Evolutionary conservation across 2,888 invertebrate species (phyloP).

Genomic region (Ceriagrion tenellum): DNA sequence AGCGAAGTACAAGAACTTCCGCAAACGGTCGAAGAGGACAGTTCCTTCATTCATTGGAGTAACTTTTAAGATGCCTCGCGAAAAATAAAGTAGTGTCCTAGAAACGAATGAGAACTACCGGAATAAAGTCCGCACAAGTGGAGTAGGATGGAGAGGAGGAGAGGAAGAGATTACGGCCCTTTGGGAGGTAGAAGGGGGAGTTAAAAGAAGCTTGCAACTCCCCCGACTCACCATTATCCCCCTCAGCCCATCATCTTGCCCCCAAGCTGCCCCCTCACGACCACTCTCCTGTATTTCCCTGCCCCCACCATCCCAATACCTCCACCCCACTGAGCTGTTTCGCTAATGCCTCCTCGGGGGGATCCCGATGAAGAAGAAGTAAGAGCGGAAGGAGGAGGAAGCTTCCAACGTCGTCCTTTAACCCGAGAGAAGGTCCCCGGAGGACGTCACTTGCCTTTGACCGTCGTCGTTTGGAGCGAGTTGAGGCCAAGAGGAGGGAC

Average conservation of each 20-base stretch:
- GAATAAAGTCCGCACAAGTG: not conserved
- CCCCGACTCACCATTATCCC: not conserved
- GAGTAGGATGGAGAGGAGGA: not conserved
- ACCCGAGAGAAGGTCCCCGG: not conserved
- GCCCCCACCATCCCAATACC: not conserved
- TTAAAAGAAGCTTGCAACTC: not conserved
- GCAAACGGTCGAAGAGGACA: not conserved
- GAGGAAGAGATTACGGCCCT: not conserved
- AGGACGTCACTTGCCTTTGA: conserved; percentile 25
- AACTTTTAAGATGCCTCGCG: not conserved
- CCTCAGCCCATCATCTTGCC: not conserved
- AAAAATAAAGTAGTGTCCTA: not conserved
- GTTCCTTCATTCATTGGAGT: not conserved
- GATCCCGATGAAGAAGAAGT: not conserved
- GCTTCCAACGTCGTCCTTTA: not conserved
- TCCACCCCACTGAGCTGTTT: not conserved
- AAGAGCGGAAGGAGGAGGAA: not conserved
- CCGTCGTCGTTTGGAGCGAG: conserved; percentile 12
- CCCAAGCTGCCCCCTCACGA: not conserved
- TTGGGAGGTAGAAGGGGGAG: not conserved
- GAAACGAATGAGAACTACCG: not conserved
- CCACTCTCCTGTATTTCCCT: not conserved
- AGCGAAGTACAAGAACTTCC: not conserved
- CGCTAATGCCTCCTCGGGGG: conserved; percentile 28
- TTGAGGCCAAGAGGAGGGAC: not conserved